Percentiles rank a stretch among this genome's conserved stretches.
Evolutionary conservation across 1,140 invertebrate species (phyloP).

Genomic region (Holcopasites calliopsidis): DNA sequence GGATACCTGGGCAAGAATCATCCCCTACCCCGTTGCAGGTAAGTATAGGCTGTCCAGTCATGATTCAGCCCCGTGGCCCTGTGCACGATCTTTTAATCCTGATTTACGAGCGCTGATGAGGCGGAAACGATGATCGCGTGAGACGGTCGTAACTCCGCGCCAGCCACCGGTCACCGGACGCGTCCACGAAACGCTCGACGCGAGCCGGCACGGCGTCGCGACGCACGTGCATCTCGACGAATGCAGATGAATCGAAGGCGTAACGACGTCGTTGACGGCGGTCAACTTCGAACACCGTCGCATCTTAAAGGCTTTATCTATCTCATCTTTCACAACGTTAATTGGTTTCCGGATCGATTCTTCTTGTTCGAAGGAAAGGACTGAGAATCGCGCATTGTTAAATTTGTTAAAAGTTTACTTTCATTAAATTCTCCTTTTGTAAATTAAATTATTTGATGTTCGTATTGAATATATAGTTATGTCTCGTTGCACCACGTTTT

Average conservation of each 20-base stretch:
- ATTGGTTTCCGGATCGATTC: too few species aligned
- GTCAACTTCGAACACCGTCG: constrained; percentile 49
- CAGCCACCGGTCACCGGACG: constrained; percentile 32
- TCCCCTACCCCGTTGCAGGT: not conserved
- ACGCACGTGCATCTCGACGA: constrained; percentile 25
- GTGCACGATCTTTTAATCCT: constrained; percentile 58
- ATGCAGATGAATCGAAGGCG: constrained; percentile 49
- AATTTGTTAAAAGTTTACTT: too few species aligned
- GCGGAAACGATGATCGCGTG: constrained; percentile 55
- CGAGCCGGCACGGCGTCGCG: not conserved
- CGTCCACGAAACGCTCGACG: constrained; percentile 1
- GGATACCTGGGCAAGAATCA: constrained; percentile 1
- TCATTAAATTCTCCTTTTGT: too few species aligned
- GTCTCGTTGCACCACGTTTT: too few species aligned
- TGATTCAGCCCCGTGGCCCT: constrained; percentile 39
- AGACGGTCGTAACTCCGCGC: constrained; percentile 29
- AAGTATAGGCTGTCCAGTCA: constrained; percentile 25
- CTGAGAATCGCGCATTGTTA: too few species aligned
- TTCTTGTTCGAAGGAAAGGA: too few species aligned
- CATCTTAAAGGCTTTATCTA: constrained; percentile 42
- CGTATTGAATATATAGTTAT: too few species aligned
- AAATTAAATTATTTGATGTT: too few species aligned
- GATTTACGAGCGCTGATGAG: constrained; percentile 61
- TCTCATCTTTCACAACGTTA: too few species aligned
- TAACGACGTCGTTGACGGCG: constrained; percentile 66